Base-by-base conservation (phyloP, 2,888 invertebrate genomes). In the Mimachlamys varia region DNA sequence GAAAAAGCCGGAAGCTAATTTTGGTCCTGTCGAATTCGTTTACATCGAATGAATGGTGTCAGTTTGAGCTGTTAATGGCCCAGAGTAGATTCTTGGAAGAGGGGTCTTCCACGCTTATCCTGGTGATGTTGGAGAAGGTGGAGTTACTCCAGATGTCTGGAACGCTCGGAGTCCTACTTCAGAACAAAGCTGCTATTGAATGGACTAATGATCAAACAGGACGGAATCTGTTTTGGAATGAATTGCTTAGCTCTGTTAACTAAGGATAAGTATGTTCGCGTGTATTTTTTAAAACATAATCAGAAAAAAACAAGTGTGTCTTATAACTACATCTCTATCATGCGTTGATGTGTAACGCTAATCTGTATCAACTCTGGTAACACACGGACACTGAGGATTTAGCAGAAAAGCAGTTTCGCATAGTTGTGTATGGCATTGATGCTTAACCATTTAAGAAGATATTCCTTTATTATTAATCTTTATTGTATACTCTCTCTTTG, bases 11-110 rank as follows among this genome's bases (percentile, higher is more conserved):
- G 76, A 76, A 76, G 33, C 33, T 76, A 33, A 76, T 76, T 76
- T 76, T 76, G 76, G 15, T 76, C 10, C 17, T 76, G 12, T 76
- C 76, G 27, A 76, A 76, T 33, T 76, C 76, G 33, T 76, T 76
- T 76, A 76, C 33, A 27, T 27, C 76, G 0, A 33, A 33, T 33
- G 76, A 76, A 27, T 76, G 76, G 76, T 76, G 76, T 76, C 2
- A 76, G 33, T 76, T 76, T 76, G 76, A 76, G 17, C 33, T 76
- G 33, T 76, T 76, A 33, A 76, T 76, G 76, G 76, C 76, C 12
- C 76, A 76, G 76, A 76, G 76, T 76, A 76, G 76, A 22, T 76
- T 76, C 27, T 33, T 76, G 7, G 33, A 33, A 15, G 76, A 76
- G 27, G 76, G 76, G 33, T 33, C 76, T 33, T 10, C 27, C 3